Evolutionary conservation across 2,888 invertebrate species (phyloP), one percentile per base, ranked within the genome.

Genomic region (Lithosia quadra): DNA sequence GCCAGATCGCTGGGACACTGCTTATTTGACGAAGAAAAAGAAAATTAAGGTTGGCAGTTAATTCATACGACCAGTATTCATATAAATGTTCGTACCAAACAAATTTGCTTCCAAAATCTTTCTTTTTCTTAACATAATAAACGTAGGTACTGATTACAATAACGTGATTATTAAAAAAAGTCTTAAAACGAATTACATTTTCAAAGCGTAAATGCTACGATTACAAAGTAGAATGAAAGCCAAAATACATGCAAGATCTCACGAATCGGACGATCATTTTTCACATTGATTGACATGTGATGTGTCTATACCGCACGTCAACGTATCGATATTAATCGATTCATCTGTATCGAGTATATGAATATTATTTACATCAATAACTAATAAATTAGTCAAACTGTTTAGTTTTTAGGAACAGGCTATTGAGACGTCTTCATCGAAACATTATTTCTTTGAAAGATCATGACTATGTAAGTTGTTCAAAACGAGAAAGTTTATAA

Each of bases 231-330:
- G 72, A 70, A 78, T 73, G 73, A 69, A 71, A 72, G 67, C 69
- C 70, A 69, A 73, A 78, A 76, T 69, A 74, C 65, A 60, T 63
- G 60, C 66, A 61, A 24, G 36, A n/a, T 11, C 78, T 80, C 81
- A 83, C 83, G 82, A 76, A 75, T 69, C 75, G 69, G 65, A 72
- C 77, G 82, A 88, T 85, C 84, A 90, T 90, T 84, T 84, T 80
- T 89, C 87, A 86, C 78, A 60, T 64, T 86, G 90, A 91, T 85
- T 90, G 91, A 89, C 91, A 86, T 84, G 67, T 90, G 90, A 91
- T 90, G 86, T 87, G 83, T 90, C 88, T 88, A 90, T 90, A 84
- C 79, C 77, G 71, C 75, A 77, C 76, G 78, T 79, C 84, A 83
- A 80, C 80, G 76, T 63, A 81, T 82, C 80, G 81, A 85, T 84